A percentile compares a stretch with the other conserved stretches of the same genome.
Conservation (phyloP, 2,888 invertebrate species). For the Drosophila ezoana region DNA sequence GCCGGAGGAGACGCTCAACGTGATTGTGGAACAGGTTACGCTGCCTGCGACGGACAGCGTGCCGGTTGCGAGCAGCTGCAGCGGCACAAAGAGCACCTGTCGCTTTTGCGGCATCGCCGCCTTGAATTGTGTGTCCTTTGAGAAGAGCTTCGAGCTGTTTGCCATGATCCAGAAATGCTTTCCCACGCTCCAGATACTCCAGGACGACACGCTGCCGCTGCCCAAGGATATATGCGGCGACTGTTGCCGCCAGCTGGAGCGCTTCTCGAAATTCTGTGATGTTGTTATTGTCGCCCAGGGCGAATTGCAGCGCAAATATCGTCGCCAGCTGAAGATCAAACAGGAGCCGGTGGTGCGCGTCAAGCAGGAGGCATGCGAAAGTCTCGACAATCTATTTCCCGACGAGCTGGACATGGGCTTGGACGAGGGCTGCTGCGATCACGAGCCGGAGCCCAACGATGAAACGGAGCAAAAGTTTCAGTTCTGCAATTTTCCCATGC, state of each 20-base stretch:
- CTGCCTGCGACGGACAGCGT: constrained; percentile 5
- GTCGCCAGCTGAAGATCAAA: constrained; percentile 83
- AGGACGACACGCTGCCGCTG: constrained; percentile 81
- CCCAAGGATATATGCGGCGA: constrained; percentile 82
- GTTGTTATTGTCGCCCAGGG: constrained; percentile 82
- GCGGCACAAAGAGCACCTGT: constrained; percentile 70
- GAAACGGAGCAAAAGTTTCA: constrained; percentile 83
- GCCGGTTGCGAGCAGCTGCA: neutral
- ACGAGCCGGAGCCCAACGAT: constrained; percentile 60
- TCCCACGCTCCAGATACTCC: constrained; percentile 83
- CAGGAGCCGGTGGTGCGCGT: constrained; percentile 84
- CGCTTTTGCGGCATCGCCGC: constrained; percentile 81
- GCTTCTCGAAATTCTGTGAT: constrained; percentile 83
- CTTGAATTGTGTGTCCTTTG: constrained; percentile 77
- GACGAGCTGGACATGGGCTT: constrained; percentile 75
- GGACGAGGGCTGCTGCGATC: constrained; percentile 70
- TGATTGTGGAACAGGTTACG: constrained; percentile 47
- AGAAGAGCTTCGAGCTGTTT: constrained; percentile 83
- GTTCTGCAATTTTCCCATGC: constrained; percentile 82
- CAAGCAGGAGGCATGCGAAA: constrained; percentile 83
- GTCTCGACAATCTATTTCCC: constrained; percentile 78
- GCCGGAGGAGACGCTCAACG: constrained; percentile 22
- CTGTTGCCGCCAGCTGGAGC: constrained; percentile 79
- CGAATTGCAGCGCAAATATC: constrained; percentile 79
- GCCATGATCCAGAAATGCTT: constrained; percentile 84